These are phyloP conservation scores for Drosophila kikkawai DNA, from an alignment of 1,140 invertebrate genomes.

Conservation along the genomic window DNA sequence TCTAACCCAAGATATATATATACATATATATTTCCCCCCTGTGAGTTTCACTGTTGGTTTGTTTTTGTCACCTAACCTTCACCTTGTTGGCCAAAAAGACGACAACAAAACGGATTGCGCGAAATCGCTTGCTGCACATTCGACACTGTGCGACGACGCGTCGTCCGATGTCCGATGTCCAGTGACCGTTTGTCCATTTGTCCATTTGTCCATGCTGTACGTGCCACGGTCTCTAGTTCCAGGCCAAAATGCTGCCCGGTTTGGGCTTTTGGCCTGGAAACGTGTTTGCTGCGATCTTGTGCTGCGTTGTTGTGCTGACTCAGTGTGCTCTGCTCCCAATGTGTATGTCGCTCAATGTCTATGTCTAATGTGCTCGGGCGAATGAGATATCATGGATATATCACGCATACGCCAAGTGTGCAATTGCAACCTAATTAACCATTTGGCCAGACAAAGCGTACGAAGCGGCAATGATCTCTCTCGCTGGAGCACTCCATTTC, in stretches of 20 bases:
- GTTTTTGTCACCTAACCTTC: conserved; percentile 54
- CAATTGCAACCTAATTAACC: conserved; percentile 59
- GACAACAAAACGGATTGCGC: conserved; percentile 39
- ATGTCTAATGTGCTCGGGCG: conserved; percentile 22
- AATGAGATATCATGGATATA: conserved; percentile 53
- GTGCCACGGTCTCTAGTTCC: conserved; percentile 63
- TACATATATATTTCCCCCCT: background rate
- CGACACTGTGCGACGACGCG: conserved; percentile 6
- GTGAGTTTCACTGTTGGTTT: background rate
- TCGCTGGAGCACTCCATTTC: conserved; percentile 1
- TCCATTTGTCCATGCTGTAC: conserved; percentile 22
- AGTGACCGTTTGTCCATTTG: conserved; percentile 14
- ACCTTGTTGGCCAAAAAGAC: conserved; percentile 70
- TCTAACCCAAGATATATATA: background rate
- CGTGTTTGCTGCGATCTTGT: conserved; percentile 60
- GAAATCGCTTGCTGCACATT: conserved; percentile 39
- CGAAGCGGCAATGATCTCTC: conserved; percentile 4
- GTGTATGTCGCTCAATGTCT: conserved; percentile 23
- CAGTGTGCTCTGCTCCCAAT: conserved; percentile 39
- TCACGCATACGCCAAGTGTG: conserved; percentile 69
- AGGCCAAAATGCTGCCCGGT: conserved; percentile 48
- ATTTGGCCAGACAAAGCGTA: conserved; percentile 31
- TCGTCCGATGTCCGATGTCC: background rate
- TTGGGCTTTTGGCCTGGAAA: conserved; percentile 65
- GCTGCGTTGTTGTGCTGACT: conserved; percentile 54